Evolutionary conservation across 1,140 invertebrate species (phyloP).

Genomic region (Drosophila carrolli): DNA sequence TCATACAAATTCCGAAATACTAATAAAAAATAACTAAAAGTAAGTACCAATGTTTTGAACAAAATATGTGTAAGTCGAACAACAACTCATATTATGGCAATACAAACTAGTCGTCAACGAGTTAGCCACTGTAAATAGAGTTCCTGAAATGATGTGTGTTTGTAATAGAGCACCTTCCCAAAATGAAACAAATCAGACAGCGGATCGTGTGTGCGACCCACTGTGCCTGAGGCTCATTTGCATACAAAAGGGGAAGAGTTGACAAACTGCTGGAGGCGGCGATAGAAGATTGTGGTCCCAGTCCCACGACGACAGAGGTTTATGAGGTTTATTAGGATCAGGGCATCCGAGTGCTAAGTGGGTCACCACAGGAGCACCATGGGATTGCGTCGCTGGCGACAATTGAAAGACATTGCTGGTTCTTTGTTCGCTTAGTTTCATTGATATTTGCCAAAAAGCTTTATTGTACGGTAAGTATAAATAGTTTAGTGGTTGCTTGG

Average conservation of each 20-base stretch:
- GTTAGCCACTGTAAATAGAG: no score
- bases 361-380: conserved; percentile 25
- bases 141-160: no score
- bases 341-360: conserved; percentile 17
- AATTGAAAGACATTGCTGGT: conserved; percentile 17
- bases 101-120: no score
- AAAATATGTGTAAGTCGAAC: no score
- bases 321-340: background rate
- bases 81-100: no score
- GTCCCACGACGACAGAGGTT: conserved; percentile 19
- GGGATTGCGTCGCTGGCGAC: background rate
- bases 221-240: conserved; percentile 36
- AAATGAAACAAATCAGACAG: no score
- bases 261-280: conserved; percentile 28
- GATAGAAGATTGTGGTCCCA: conserved; percentile 23
- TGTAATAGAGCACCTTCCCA: no score
- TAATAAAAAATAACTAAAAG: no score
- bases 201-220: conserved; percentile 1
- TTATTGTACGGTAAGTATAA: conserved; percentile 52
- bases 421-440: conserved; percentile 27
- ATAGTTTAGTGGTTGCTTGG: conserved; percentile 38
- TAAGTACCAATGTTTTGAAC: no score
- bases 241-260: conserved; percentile 43
- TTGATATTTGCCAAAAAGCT: conserved; percentile 53
- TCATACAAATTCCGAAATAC: no score